Conservation (phyloP, 2,888 invertebrate genomes). For the Temnothorax ravouxi region DNA sequence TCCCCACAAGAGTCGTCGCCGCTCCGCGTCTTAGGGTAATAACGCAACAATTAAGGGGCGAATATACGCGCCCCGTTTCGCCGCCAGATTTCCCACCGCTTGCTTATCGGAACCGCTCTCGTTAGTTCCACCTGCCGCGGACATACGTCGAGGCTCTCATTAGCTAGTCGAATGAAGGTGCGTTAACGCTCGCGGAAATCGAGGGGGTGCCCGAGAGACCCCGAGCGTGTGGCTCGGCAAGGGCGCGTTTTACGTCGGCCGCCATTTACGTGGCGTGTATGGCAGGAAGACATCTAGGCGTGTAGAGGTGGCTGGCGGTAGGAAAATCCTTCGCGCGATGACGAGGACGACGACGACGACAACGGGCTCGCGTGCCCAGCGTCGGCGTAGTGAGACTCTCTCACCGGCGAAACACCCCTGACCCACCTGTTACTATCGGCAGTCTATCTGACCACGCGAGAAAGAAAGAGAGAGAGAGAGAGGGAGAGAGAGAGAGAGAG, state of each 20-base stretch:
- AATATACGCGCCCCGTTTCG: not conserved
- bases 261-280: slow-evolving; percentile 43
- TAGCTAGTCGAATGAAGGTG: not conserved
- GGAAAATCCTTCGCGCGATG: slow-evolving; percentile 41
- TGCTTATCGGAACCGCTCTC: slow-evolving; percentile 21
- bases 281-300: slow-evolving; percentile 4
- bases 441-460: slow-evolving; percentile 41
- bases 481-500: slow-evolving; percentile 32
- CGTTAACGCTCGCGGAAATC: slow-evolving; percentile 16
- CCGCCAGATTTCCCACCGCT: not conserved
- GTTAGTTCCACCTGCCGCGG: not conserved
- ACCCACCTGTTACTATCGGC: slow-evolving; percentile 61
- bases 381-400: slow-evolving; percentile 53
- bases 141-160: slow-evolving; percentile 1
- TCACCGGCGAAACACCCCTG: slow-evolving; percentile 48
- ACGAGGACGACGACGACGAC: slow-evolving; percentile 1
- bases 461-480: slow-evolving; percentile 8
- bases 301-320: slow-evolving; percentile 15
- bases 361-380: slow-evolving; percentile 36
- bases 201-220: not conserved
- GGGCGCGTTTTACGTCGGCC: slow-evolving; percentile 43
- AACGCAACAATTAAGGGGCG: slow-evolving; percentile 34
- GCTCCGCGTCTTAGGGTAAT: not conserved
- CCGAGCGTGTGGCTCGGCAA: slow-evolving; percentile 24
- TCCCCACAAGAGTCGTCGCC: not conserved